These are phyloP conservation scores for Nymphalis urticae DNA, from an alignment of 2,888 invertebrate species.

Conservation along the genomic window DNA sequence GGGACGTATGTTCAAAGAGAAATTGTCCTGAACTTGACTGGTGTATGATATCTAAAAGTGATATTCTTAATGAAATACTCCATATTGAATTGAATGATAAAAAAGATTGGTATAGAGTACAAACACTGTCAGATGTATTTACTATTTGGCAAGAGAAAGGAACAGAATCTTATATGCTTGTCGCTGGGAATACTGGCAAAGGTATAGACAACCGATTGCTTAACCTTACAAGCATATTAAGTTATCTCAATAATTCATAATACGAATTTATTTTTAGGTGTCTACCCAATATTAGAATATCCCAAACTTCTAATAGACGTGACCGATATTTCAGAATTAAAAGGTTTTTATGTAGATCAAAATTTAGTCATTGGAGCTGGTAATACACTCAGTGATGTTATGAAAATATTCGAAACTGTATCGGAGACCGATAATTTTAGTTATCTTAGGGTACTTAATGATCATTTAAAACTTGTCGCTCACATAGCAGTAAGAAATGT, in stretches of 20 bases:
- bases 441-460: slow-evolving; percentile 80
- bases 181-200: slow-evolving; percentile 79
- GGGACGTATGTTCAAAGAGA: slow-evolving; percentile 35
- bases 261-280: background rate
- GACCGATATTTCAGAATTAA: slow-evolving; percentile 79
- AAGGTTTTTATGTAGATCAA: slow-evolving; percentile 57
- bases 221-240: background rate
- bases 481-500: slow-evolving; percentile 87
- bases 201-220: slow-evolving; percentile 30
- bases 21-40: slow-evolving; percentile 49
- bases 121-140: slow-evolving; percentile 76
- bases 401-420: slow-evolving; percentile 66
- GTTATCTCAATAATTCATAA: no score
- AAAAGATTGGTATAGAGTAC: slow-evolving; percentile 79
- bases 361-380: slow-evolving; percentile 81
- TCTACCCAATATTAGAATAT: slow-evolving; percentile 45
- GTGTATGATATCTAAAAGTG: slow-evolving; percentile 76
- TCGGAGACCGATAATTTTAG: slow-evolving; percentile 68
- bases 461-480: slow-evolving; percentile 85
- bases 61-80: slow-evolving; percentile 49
- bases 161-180: slow-evolving; percentile 81
- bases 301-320: slow-evolving; percentile 84
- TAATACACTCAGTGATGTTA: slow-evolving; percentile 76
- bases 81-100: slow-evolving; percentile 57
- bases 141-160: slow-evolving; percentile 69